A percentile compares a stretch with the other conserved stretches of the same genome.
Evolutionary conservation across 1,140 invertebrate species (phyloP).

Genomic region (Bombus haemorrhoidalis): DNA sequence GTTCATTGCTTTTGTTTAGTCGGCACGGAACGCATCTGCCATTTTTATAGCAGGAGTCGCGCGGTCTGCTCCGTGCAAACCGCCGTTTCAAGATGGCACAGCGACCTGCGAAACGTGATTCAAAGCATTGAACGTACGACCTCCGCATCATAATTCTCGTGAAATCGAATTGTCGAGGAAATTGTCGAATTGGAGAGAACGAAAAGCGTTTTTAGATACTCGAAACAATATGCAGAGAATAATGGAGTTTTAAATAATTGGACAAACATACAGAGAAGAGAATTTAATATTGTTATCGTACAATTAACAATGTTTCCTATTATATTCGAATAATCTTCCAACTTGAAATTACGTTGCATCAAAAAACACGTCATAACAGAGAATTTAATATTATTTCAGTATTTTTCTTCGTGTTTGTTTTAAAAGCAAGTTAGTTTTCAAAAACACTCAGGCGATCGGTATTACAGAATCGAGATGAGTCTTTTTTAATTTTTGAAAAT

Average conservation of each 20-base stretch:
- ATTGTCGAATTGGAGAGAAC: too few relatives aligned
- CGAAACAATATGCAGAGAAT: neutral
- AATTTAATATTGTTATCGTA: too few relatives aligned
- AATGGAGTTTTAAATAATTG: neutral
- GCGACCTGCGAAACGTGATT: slow-evolving; percentile 6
- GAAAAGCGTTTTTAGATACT: too few relatives aligned
- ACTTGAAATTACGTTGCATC: neutral
- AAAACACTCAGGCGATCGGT: too few relatives aligned
- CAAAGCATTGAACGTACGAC: neutral
- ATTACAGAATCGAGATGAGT: too few relatives aligned
- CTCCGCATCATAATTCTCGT: neutral
- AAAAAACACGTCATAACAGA: too few relatives aligned
- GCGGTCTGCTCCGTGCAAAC: neutral
- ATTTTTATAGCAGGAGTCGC: slow-evolving; percentile 22
- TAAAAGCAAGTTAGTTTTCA: too few relatives aligned
- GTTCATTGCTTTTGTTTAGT: slow-evolving; percentile 45
- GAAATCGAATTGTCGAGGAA: neutral
- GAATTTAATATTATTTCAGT: too few relatives aligned
- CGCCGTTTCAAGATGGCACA: neutral
- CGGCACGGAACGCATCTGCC: neutral
- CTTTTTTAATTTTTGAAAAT: too few relatives aligned
- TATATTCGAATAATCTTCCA: neutral
- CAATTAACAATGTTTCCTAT: neutral
- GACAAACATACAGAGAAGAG: too few relatives aligned
- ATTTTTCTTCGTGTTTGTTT: too few relatives aligned